Evolutionary conservation across 2,113 vertebrate species (phyloP).

Genomic region (Gallinago jamesoni): DNA sequence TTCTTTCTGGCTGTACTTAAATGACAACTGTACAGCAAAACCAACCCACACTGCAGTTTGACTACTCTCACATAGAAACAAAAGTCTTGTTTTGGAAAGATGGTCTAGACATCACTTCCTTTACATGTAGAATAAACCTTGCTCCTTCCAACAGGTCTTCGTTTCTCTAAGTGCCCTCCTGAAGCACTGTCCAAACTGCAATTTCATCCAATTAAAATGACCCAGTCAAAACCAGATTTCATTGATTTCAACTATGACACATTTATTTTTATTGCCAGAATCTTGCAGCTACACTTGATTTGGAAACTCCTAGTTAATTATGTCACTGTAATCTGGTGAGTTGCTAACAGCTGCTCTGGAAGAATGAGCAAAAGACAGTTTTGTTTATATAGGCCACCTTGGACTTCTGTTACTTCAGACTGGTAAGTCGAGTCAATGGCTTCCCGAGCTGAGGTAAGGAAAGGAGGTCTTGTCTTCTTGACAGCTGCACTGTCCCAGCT

Average conservation of each 20-base stretch:
- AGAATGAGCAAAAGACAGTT: neutral
- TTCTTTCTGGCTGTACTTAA: neutral
- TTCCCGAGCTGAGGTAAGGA: neutral
- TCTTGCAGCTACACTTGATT: neutral
- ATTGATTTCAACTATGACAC: neutral
- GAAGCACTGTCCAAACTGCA: neutral
- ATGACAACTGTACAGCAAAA: neutral
- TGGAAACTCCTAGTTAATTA: neutral
- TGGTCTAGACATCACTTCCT: neutral
- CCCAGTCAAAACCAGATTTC: neutral
- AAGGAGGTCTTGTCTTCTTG: neutral
- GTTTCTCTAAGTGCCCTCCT: neutral
- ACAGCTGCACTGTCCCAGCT: neutral
- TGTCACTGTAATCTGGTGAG: neutral
- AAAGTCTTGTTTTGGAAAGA: neutral
- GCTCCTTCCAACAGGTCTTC: neutral
- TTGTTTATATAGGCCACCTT: neutral
- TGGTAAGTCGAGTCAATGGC: neutral
- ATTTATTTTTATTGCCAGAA: neutral
- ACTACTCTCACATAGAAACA: neutral
- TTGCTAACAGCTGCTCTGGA: neutral
- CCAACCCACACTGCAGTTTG: neutral
- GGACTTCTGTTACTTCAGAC: neutral
- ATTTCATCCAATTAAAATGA: neutral
- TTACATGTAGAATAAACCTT: neutral